Evolutionary conservation across 2,888 invertebrate species (phyloP), one percentile per base, ranked within the genome.

Genomic region (Phengaris alcon): DNA sequence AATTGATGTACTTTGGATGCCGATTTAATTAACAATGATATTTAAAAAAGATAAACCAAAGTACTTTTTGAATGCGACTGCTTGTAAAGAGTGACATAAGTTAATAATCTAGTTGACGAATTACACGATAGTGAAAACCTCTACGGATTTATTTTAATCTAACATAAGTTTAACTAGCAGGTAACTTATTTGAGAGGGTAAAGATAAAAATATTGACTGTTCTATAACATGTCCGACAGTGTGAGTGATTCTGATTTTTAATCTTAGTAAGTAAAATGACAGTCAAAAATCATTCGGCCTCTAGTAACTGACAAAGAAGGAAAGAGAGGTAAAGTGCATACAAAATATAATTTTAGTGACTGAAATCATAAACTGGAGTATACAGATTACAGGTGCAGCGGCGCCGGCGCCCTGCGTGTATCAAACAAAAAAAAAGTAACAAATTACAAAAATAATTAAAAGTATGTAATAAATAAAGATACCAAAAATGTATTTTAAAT

Each of bases 401-500:
- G 22, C 22, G 59, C 59, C 22, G 59, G 59, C 59, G 59, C 22
- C 59, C 8, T 15, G 59, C 22, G 22, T 8, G 8, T 15, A 55
- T 8, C 6, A 12, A 52, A 10, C 12, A 52, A 52, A 52, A 52
- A 69, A 22, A 15, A 12, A 22, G 4, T 48, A 12, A n/a, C 48
- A 70, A 48, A 51, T n/a, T 48, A 70, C 2, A 48, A 48, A n/a
- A 3, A 69, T n/a, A n/a, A 1, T n/a, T 6, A n/a, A 70, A 48
- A 51, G 6, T 51, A 70, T 51, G 15, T 48, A 15, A 70, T 51
- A 12, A 22, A 22, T 51, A 70, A 48, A n/a, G 5, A 70, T 70
- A 70, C 70, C 70, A 70, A 70, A 70, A 70, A 70, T 70, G 70
- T 70, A 70, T 70, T 70, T 51, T 70, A 70, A 70, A 70, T 22